Evolutionary conservation across 2,797 vertebrate genomes (phyloP).

Genomic region (Peromyscus aztecus): DNA sequence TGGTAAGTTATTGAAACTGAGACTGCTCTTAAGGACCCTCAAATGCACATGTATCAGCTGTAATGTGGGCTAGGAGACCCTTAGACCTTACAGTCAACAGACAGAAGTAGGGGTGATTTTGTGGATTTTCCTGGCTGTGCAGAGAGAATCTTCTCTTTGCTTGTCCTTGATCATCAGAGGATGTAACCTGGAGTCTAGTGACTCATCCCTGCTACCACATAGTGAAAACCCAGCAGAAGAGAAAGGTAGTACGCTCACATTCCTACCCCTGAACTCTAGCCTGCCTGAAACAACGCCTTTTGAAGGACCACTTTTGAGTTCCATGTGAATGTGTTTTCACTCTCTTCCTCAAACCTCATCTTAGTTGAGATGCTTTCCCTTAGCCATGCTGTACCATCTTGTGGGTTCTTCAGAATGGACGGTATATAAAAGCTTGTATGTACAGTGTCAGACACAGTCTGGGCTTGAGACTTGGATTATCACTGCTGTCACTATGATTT

Average conservation of each 20-base stretch:
- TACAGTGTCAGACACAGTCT: neutral
- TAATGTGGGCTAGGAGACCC: neutral
- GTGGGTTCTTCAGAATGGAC: neutral
- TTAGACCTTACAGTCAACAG: neutral
- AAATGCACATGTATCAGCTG: neutral
- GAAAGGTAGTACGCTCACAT: neutral
- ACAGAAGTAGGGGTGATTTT: neutral
- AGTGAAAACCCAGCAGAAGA: neutral
- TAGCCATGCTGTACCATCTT: neutral
- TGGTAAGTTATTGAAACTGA: neutral
- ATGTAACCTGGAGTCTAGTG: neutral
- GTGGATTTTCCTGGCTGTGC: neutral
- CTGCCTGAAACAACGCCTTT: neutral
- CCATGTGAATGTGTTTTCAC: neutral
- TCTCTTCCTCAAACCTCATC: neutral
- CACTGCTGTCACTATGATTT: slow-evolving; percentile 7
- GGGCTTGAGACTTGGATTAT: neutral
- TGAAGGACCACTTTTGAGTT: neutral
- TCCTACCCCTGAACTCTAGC: neutral
- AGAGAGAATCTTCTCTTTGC: neutral
- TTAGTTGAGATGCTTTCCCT: neutral
- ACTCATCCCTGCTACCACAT: neutral
- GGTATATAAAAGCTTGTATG: neutral
- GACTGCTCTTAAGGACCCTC: too few relatives aligned
- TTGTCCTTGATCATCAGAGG: neutral